Conservation (phyloP, 2,797 vertebrate genomes). For the Hylomyscus alleni region DNA sequence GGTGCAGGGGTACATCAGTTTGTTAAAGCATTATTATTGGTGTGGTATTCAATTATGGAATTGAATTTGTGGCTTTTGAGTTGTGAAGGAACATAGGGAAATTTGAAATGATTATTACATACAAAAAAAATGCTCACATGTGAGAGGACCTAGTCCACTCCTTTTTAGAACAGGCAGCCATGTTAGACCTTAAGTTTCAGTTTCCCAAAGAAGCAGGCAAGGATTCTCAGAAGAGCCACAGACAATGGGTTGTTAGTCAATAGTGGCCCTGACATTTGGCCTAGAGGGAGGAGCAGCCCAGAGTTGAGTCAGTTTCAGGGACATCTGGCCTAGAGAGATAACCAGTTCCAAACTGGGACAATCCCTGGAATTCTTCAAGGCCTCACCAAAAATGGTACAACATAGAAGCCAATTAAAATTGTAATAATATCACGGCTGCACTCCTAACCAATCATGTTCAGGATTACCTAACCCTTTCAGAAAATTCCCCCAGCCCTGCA, state of each 20-base stretch:
- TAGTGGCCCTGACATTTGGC: background rate
- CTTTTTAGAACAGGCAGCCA: too few relatives aligned
- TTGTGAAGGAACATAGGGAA: background rate
- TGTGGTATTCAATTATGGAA: background rate
- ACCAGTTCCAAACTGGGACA: background rate
- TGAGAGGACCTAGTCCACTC: too few relatives aligned
- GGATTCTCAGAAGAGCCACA: background rate
- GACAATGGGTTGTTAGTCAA: background rate
- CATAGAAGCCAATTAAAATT: background rate
- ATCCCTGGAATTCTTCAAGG: background rate
- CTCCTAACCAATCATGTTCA: background rate
- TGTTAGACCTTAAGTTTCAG: background rate
- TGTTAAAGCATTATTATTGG: background rate
- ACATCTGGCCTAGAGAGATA: background rate
- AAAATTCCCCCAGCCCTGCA: background rate
- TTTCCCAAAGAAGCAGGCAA: background rate
- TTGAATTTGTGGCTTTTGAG: constrained; percentile 42
- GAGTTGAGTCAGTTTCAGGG: background rate
- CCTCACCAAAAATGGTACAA: background rate
- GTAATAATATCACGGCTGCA: background rate
- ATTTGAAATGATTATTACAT: constrained; percentile 43
- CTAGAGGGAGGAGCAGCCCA: background rate
- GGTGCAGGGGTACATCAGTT: background rate
- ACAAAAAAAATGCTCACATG: too few relatives aligned
- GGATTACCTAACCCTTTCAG: background rate